Evolutionary conservation across 2,888 invertebrate genomes (phyloP).

Genomic region (Ichneumoninae sp.): DNA sequence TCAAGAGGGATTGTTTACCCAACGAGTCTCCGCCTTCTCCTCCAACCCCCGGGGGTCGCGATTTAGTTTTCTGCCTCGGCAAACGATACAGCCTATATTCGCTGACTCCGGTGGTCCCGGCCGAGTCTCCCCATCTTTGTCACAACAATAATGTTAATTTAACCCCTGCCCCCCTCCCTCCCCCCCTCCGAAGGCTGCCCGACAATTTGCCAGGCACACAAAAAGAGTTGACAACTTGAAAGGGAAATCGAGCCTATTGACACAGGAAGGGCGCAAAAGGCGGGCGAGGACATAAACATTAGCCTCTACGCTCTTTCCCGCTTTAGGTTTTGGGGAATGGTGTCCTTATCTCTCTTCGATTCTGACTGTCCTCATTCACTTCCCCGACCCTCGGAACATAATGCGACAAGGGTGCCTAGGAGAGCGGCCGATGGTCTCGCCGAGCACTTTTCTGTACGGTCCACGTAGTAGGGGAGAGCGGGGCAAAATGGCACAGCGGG

Average conservation of each 20-base stretch:
- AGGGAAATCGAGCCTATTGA: conserved; percentile 85
- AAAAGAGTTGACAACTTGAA: conserved; percentile 84
- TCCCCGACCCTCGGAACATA: conserved; percentile 54
- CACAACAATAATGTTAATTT: conserved; percentile 84
- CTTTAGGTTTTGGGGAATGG: conserved; percentile 22
- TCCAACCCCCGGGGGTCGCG: conserved; percentile 67
- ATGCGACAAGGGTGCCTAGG: conserved; percentile 42
- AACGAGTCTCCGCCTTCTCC: conserved; percentile 73
- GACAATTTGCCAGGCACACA: conserved; percentile 83
- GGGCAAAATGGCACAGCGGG: no score
- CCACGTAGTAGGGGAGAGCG: conserved; percentile 7
- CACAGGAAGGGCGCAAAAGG: conserved; percentile 74
- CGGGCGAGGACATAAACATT: conserved; percentile 58
- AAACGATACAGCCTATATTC: conserved; percentile 42
- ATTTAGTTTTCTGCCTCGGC: conserved; percentile 60
- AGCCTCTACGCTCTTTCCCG: conserved; percentile 50
- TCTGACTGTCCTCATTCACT: conserved; percentile 52
- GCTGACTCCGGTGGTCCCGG: conserved; percentile 72
- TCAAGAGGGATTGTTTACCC: conserved; percentile 84
- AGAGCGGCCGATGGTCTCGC: conserved; percentile 39
- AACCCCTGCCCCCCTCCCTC: conserved; percentile 75
- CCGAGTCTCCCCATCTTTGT: conserved; percentile 78
- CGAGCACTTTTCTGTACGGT: conserved; percentile 44
- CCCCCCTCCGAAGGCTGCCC: conserved; percentile 55
- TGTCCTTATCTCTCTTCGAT: conserved; percentile 29